Evolutionary conservation across 2,888 invertebrate species (phyloP).

Genomic region (Chorisops tibialis): DNA sequence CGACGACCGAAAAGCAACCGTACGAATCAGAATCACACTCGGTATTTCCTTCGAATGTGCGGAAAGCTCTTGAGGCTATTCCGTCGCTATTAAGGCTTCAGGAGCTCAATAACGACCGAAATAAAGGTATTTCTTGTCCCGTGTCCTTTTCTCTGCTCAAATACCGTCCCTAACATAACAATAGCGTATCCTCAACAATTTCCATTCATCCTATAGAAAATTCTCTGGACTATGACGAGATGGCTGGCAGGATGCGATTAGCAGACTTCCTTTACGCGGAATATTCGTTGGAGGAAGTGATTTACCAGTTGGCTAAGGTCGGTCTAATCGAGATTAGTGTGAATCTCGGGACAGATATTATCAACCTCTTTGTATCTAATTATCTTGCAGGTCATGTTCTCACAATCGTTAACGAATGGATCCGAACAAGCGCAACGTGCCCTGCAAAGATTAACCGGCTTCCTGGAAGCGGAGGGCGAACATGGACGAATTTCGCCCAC

Average conservation of each 20-base stretch:
- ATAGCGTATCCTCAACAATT: not conserved
- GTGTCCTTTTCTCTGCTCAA: too few relatives aligned
- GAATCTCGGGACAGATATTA: not conserved
- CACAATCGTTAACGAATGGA: slow-evolving; percentile 68
- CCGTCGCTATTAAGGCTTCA: slow-evolving; percentile 47
- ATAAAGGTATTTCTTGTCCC: too few relatives aligned
- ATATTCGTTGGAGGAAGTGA: slow-evolving; percentile 73
- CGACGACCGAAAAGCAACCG: slow-evolving; percentile 35
- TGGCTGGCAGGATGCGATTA: slow-evolving; percentile 65
- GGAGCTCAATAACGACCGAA: slow-evolving; percentile 42
- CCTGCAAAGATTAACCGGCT: slow-evolving; percentile 69
- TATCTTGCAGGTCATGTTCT: slow-evolving; percentile 65
- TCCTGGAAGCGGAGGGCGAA: slow-evolving; percentile 70
- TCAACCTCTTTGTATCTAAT: not conserved
- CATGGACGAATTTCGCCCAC: slow-evolving; percentile 69
- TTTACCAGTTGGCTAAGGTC: slow-evolving; percentile 75
- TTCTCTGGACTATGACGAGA: slow-evolving; percentile 61
- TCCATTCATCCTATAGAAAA: slow-evolving; percentile 37
- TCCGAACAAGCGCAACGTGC: slow-evolving; percentile 68
- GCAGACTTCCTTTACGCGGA: slow-evolving; percentile 72
- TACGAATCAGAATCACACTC: slow-evolving; percentile 26
- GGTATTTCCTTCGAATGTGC: slow-evolving; percentile 37
- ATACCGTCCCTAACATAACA: not conserved
- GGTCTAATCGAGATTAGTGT: slow-evolving; percentile 1
- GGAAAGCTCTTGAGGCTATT: slow-evolving; percentile 45